These are phyloP conservation scores for Parasteatoda lunata DNA, from an alignment of 2,888 invertebrate species.

Conservation along the genomic window DNA sequence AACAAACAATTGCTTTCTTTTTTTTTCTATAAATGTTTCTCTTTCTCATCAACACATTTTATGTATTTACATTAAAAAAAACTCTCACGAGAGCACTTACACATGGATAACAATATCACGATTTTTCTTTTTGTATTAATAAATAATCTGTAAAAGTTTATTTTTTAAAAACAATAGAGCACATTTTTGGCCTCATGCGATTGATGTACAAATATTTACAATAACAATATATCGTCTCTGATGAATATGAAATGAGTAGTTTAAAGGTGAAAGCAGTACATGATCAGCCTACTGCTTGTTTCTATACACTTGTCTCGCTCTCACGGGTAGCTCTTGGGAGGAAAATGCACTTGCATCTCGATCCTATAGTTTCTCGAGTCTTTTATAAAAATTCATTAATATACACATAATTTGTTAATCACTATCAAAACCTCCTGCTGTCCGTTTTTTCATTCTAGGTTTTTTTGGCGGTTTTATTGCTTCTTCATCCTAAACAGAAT, in stretches of 20 bases:
- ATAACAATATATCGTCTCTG: conserved; percentile 63
- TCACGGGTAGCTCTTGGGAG: conserved; percentile 40
- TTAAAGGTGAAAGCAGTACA: conserved; percentile 46
- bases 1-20: too few relatives aligned
- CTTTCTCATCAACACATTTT: too few relatives aligned
- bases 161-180: conserved; percentile 69
- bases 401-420: conserved; percentile 67
- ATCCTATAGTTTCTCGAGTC: conserved; percentile 28
- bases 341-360: conserved; percentile 55
- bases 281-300: conserved; percentile 42
- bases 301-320: conserved; percentile 60
- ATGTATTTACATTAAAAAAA: neutral
- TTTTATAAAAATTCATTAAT: conserved; percentile 29
- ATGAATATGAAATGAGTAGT: conserved; percentile 59
- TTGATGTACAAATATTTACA: conserved; percentile 68
- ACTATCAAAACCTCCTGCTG: conserved; percentile 69
- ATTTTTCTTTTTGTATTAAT: conserved; percentile 53
- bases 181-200: conserved; percentile 68
- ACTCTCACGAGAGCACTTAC: neutral
- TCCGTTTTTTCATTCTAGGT: conserved; percentile 70
- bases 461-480: conserved; percentile 64
- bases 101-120: conserved; percentile 18
- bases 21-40: too few relatives aligned
- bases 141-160: conserved; percentile 69
- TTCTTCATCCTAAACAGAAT: conserved; percentile 69